Percentiles rank a stretch among this genome's conserved stretches.
phyloP scores from a whole-genome alignment of 2,888 invertebrate genomes.

The Orchestes rusci region DNA sequence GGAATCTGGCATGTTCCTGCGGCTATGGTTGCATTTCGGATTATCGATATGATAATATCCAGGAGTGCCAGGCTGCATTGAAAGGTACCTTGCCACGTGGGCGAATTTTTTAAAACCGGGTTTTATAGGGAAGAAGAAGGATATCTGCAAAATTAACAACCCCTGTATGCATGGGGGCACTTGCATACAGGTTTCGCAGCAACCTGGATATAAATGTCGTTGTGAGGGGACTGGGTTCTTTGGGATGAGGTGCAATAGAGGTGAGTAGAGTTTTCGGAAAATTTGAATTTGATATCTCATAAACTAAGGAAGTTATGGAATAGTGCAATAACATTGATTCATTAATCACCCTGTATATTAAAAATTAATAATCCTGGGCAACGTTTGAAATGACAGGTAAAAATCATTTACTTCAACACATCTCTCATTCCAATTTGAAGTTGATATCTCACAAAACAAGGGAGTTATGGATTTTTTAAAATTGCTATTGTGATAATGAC shows the following conservation, averaged over 20 bases:
- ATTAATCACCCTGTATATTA: too few relatives aligned
- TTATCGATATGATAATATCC: constrained; percentile 53
- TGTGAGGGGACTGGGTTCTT: constrained; percentile 71
- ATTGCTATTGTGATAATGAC: too few relatives aligned
- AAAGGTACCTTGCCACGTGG: constrained; percentile 46
- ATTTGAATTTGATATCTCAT: neutral
- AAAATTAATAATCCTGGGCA: too few relatives aligned
- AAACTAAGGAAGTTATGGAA: too few relatives aligned
- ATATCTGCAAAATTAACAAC: constrained; percentile 54
- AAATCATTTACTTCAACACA: too few relatives aligned
- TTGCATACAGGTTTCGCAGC: constrained; percentile 60
- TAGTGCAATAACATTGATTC: too few relatives aligned
- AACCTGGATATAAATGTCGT: constrained; percentile 59
- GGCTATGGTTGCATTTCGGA: constrained; percentile 61
- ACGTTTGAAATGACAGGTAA: too few relatives aligned
- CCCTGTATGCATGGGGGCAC: constrained; percentile 60
- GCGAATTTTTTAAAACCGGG: neutral
- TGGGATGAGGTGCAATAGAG: constrained; percentile 63
- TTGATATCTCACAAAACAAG: too few relatives aligned
- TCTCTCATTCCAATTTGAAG: too few relatives aligned
- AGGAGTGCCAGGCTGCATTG: constrained; percentile 56
- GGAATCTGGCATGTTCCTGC: constrained; percentile 55
- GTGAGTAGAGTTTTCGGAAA: constrained; percentile 41
- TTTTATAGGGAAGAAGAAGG: constrained; percentile 45
- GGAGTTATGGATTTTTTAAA: too few relatives aligned